Percentiles rank a stretch among this genome's conserved stretches.
These are phyloP conservation scores for Drosophila chauvacae DNA, from an alignment of 1,140 invertebrate species.

Conservation along the genomic window DNA sequence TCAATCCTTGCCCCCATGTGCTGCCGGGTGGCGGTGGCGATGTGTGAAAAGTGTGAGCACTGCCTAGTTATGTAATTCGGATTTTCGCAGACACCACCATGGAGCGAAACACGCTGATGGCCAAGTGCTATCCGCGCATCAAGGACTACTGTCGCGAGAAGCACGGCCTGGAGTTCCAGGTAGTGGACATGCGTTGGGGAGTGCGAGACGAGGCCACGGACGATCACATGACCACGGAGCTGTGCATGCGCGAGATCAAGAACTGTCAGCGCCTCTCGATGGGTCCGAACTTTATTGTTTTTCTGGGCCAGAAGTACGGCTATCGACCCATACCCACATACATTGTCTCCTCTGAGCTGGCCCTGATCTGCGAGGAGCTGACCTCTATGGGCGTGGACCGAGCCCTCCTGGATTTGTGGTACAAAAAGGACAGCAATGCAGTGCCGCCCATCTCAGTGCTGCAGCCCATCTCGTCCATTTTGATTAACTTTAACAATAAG, in stretches of 20 bases:
- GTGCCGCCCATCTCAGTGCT: slow-evolving; percentile 96
- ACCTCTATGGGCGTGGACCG: slow-evolving; percentile 91
- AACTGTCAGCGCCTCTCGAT: slow-evolving; percentile 98
- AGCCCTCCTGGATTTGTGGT: slow-evolving; percentile 96
- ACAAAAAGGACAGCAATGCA: slow-evolving; percentile 97
- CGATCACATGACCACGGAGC: slow-evolving; percentile 99
- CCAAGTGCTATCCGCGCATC: slow-evolving; percentile 98
- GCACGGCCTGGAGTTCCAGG: slow-evolving; percentile 99
- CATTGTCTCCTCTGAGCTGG: slow-evolving; percentile 95
- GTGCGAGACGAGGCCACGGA: slow-evolving; percentile 97
- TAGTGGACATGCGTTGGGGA: slow-evolving; percentile 99
- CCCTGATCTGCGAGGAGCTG: slow-evolving; percentile 88
- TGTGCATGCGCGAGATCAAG: slow-evolving; percentile 99
- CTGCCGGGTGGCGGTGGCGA: neutral
- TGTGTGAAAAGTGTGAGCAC: slow-evolving; percentile 41
- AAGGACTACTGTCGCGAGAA: slow-evolving; percentile 99
- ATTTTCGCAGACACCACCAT: slow-evolving; percentile 94
- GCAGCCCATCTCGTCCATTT: slow-evolving; percentile 98
- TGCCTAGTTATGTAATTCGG: slow-evolving; percentile 63
- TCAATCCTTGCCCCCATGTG: neutral
- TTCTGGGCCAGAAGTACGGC: slow-evolving; percentile 99
- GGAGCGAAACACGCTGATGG: slow-evolving; percentile 99
- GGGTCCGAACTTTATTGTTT: slow-evolving; percentile 99
- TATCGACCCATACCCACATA: slow-evolving; percentile 98
- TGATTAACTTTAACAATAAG: slow-evolving; percentile 99